These are phyloP conservation scores for Cantharis lateralis DNA, from an alignment of 2,888 invertebrate species.

Conservation along the genomic window DNA sequence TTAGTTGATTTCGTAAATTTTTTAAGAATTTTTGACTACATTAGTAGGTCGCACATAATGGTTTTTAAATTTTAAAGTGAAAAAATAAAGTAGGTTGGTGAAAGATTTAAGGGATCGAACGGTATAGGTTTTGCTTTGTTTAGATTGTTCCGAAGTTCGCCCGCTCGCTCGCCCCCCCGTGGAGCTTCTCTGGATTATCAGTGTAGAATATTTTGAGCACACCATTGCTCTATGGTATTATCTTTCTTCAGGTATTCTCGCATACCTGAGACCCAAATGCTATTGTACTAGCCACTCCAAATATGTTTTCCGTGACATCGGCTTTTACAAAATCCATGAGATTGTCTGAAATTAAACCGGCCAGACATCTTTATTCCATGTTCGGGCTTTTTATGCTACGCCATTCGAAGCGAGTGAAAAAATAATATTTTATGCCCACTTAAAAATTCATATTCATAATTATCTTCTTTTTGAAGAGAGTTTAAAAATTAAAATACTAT, in stretches of 20 bases:
- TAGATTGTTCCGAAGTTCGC: slow-evolving; percentile 12
- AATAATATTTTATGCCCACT: neutral
- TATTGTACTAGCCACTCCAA: slow-evolving; percentile 39
- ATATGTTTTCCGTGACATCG: slow-evolving; percentile 30
- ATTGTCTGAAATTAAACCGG: neutral
- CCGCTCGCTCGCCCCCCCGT: slow-evolving; percentile 17
- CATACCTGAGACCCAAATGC: slow-evolving; percentile 36
- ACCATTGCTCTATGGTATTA: slow-evolving; percentile 33
- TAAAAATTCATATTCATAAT: neutral
- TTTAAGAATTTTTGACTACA: slow-evolving; percentile 11
- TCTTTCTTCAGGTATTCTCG: slow-evolving; percentile 38
- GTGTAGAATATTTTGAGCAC: slow-evolving; percentile 35
- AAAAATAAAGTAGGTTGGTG: slow-evolving; percentile 24
- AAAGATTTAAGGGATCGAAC: slow-evolving; percentile 26
- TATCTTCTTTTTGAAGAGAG: neutral
- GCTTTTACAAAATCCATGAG: neutral
- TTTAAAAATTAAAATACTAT: neutral
- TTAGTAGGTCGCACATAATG: neutral
- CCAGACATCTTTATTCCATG: slow-evolving; percentile 15
- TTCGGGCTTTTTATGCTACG: neutral
- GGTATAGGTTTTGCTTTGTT: slow-evolving; percentile 12
- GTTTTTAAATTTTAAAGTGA: slow-evolving; percentile 19
- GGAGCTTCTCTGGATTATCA: slow-evolving; percentile 22
- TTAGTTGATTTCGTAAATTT: too few species aligned
- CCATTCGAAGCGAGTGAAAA: neutral